Percentiles rank a stretch among this genome's conserved stretches.
phyloP scores from a whole-genome alignment of 2,797 vertebrate species.

The Melanotaenia parkinsoni region DNA sequence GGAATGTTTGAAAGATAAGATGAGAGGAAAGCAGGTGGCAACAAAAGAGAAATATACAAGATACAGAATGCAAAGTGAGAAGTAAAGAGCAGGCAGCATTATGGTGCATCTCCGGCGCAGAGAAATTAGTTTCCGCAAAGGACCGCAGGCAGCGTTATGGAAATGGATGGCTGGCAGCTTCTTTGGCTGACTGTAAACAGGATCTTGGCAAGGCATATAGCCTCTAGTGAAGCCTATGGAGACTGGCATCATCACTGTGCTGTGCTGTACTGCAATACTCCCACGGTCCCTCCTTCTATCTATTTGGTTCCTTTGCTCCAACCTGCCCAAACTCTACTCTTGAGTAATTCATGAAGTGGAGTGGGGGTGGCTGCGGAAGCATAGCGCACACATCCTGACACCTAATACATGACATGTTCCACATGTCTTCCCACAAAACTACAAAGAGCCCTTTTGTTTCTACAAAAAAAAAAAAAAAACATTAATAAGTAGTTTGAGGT shows the following conservation, averaged over 20 bases:
- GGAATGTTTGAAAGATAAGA: conserved; percentile 49
- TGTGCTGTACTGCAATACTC: conserved; percentile 63
- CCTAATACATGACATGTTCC: conserved; percentile 81
- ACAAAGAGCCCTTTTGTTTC: conserved; percentile 83
- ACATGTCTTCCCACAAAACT: conserved; percentile 80
- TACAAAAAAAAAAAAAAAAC: conserved; percentile 50
- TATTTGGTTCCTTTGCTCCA: conserved; percentile 72
- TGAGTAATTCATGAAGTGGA: conserved; percentile 81
- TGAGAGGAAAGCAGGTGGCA: conserved; percentile 44
- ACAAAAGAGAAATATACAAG: conserved; percentile 68
- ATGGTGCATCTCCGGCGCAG: conserved; percentile 70
- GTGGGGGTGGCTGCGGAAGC: conserved; percentile 70
- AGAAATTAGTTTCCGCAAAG: conserved; percentile 79
- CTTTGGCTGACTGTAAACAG: conserved; percentile 87
- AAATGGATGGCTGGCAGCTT: conserved; percentile 85
- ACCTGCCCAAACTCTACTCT: conserved; percentile 73
- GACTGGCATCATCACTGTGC: conserved; percentile 61
- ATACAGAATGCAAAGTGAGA: conserved; percentile 70
- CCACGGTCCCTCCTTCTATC: conserved; percentile 68
- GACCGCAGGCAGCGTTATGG: conserved; percentile 82
- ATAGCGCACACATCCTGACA: conserved; percentile 78
- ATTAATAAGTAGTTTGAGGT: conserved; percentile 59
- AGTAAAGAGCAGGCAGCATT: conserved; percentile 63
- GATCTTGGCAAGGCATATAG: conserved; percentile 89
- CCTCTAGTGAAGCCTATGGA: conserved; percentile 80